Evolutionary conservation across 2,113 vertebrate genomes (phyloP), one percentile per base, ranked within the genome.

Genomic region (Anarhynchus alexandrinus): DNA sequence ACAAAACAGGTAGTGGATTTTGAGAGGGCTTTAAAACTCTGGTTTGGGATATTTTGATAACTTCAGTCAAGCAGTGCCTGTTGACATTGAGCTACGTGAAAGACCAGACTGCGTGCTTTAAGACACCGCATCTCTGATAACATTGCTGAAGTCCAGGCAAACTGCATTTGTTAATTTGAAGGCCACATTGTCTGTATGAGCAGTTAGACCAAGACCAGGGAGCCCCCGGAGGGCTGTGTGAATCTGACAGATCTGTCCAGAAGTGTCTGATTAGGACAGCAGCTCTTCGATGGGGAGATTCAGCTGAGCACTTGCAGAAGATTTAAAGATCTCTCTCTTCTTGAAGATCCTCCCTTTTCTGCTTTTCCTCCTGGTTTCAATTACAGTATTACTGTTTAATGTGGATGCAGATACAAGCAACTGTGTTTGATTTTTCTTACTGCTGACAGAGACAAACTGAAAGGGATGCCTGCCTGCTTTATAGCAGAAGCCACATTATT

Each of bases 41-140:
- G 2, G 19, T 73, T 32, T 52, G 36, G 26, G 12, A 6, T 58
- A 4, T 67, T 79, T n/a, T 57, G 16, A 4, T 72, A 11, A 9
- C 57, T 86, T 77, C 1, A 26, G 18, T 34, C 19, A 26, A 25
- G 26, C 32, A 38, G 11, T 25, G 40, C 51, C 30, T 71, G 11
- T 67, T 72, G 78, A 42, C 4, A 4, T 7, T 27, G 64, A 69
- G 34, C 25, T 61, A 5, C 10, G 4, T 8, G 40, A 52, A 89
- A 70, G 72, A 49, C 14, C 36, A 18, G 34, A 7, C 42, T n/a
- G 27, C 6, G 5, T n/a, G n/a, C 9, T 1, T 51, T 25, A 30
- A 66, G 67, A 11, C 27, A 54, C 0, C 0, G 0, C 52, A 8
- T 32, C 51, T 83, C 72, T 43, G 34, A 5, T 47, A 66, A 55